Conservation (phyloP, 2,888 invertebrate species). For the Spodoptera littoralis region DNA sequence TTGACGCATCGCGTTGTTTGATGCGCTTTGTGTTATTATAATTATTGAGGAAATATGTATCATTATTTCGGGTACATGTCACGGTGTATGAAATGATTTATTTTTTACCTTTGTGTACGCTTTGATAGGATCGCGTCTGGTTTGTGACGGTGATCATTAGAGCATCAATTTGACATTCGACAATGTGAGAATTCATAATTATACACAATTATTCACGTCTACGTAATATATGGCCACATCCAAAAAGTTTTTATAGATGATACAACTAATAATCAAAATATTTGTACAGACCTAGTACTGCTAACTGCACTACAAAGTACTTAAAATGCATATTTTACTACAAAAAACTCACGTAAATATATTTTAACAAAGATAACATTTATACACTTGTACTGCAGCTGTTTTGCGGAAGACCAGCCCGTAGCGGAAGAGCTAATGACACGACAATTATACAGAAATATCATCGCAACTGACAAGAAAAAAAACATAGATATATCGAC, state of each 20-base stretch:
- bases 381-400: not conserved
- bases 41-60: slow-evolving; percentile 58
- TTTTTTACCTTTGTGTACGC: slow-evolving; percentile 36
- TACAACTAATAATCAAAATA: not conserved
- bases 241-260: not conserved
- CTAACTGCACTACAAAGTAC: too few species aligned
- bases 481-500: not conserved
- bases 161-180: slow-evolving; percentile 22
- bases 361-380: not conserved
- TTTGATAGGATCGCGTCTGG: slow-evolving; percentile 38
- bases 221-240: not conserved
- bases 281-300: too few species aligned
- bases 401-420: not conserved
- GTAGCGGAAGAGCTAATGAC: slow-evolving; percentile 31
- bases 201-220: too few species aligned
- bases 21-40: slow-evolving; percentile 63
- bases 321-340: too few species aligned
- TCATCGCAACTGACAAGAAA: slow-evolving; percentile 3
- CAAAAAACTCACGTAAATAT: too few species aligned
- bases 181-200: not conserved
- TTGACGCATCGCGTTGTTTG: slow-evolving; percentile 66
- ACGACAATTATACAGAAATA: slow-evolving; percentile 21
- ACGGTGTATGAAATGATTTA: slow-evolving; percentile 46
- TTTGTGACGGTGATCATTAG: slow-evolving; percentile 21
- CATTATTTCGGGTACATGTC: slow-evolving; percentile 54